A percentile compares a stretch with the other conserved stretches of the same genome.
Evolutionary conservation across 1,140 invertebrate species (phyloP).

Genomic region (Plodia interpunctella): DNA sequence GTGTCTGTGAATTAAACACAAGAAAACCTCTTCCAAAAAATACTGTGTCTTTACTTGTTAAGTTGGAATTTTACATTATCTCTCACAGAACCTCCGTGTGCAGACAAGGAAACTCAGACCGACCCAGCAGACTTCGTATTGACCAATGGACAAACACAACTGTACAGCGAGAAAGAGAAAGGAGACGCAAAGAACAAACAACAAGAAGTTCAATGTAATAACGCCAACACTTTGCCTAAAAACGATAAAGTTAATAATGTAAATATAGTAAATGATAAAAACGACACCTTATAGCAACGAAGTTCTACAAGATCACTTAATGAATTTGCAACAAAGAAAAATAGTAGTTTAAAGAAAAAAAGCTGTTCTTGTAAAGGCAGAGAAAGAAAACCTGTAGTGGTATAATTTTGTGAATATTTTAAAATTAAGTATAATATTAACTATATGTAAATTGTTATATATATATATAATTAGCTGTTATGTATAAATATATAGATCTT

Average conservation of each 20-base stretch:
- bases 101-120: constrained; percentile 59
- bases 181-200: constrained; percentile 18
- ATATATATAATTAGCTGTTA: constrained; percentile 12
- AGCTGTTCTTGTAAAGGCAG: constrained; percentile 62
- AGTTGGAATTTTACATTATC: too few relatives aligned
- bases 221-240: constrained; percentile 15
- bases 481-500: constrained; percentile 5
- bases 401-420: constrained; percentile 30
- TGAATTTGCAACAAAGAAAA: constrained; percentile 45
- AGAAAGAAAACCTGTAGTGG: constrained; percentile 53
- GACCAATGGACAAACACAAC: constrained; percentile 48
- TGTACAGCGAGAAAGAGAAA: constrained; percentile 31
- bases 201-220: constrained; percentile 17
- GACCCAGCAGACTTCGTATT: constrained; percentile 50
- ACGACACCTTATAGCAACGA: constrained; percentile 63
- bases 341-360: constrained; percentile 49
- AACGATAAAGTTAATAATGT: constrained; percentile 29
- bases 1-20: too few relatives aligned
- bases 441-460: neutral
- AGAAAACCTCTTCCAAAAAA: too few relatives aligned
- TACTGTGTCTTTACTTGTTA: too few relatives aligned
- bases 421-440: neutral
- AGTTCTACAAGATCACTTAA: constrained; percentile 53
- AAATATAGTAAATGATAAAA: constrained; percentile 33
- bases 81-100: constrained; percentile 42